phyloP scores from a whole-genome alignment of 2,113 vertebrate genomes.

The Hymenochirus boettgeri region DNA sequence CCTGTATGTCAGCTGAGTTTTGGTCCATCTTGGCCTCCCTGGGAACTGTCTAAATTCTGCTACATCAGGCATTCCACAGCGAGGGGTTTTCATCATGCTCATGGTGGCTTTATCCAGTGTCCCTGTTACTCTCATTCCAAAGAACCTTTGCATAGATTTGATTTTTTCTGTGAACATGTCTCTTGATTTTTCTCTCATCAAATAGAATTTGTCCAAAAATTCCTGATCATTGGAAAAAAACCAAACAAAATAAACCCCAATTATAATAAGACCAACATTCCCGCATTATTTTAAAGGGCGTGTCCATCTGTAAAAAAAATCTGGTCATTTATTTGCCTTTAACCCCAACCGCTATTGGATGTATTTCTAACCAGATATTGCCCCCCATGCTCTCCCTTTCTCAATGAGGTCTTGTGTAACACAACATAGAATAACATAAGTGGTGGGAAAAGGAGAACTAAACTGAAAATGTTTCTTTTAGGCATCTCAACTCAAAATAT shows the following conservation, averaged over 20 bases:
- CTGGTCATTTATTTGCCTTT: too few species aligned
- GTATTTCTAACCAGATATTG: too few species aligned
- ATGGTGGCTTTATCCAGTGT: slow-evolving; percentile 44
- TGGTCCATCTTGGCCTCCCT: slow-evolving; percentile 56
- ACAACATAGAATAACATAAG: too few species aligned
- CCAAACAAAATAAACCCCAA: slow-evolving; percentile 16
- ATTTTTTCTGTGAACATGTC: slow-evolving; percentile 47
- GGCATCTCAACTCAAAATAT: too few species aligned
- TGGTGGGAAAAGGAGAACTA: too few species aligned
- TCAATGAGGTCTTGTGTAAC: too few species aligned
- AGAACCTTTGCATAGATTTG: slow-evolving; percentile 55
- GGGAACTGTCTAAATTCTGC: slow-evolving; percentile 52
- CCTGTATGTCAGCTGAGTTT: slow-evolving; percentile 59
- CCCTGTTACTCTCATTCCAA: slow-evolving; percentile 52
- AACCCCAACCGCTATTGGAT: too few species aligned
- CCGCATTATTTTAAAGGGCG: too few species aligned
- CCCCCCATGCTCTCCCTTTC: too few species aligned
- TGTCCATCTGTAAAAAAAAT: not conserved
- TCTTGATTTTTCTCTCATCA: slow-evolving; percentile 6
- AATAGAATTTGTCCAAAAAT: slow-evolving; percentile 63
- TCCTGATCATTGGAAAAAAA: slow-evolving; percentile 47
- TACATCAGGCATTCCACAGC: slow-evolving; percentile 56
- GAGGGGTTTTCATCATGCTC: slow-evolving; percentile 49
- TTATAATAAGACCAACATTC: too few species aligned
- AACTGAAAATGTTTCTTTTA: too few species aligned